These are phyloP conservation scores for Buathra laborator DNA, from an alignment of 2,888 invertebrate genomes.

Conservation along the genomic window DNA sequence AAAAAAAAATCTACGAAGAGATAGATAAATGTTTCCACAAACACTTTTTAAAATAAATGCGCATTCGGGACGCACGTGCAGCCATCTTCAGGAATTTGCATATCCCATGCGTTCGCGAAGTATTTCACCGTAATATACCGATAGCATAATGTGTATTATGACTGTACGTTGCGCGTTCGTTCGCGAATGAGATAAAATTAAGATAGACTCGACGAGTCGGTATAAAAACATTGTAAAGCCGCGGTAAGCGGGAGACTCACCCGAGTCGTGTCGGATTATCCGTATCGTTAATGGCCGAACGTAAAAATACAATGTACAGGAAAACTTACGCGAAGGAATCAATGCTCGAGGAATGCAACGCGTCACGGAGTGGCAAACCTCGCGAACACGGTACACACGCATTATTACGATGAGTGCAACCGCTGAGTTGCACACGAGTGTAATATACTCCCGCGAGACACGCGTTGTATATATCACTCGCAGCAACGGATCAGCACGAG, in stretches of 20 bases:
- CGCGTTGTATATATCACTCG: neutral
- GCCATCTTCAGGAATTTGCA: conserved; percentile 5
- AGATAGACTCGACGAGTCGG: conserved; percentile 21
- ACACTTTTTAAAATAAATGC: too few relatives aligned
- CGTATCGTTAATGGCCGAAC: conserved; percentile 52
- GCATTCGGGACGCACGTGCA: neutral
- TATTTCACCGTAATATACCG: conserved; percentile 6
- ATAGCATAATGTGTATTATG: neutral
- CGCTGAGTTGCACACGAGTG: neutral
- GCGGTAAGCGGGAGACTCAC: conserved; percentile 1
- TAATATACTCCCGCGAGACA: neutral
- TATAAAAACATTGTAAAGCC: conserved; percentile 31
- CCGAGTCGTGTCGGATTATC: conserved; percentile 20
- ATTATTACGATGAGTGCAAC: conserved; percentile 32
- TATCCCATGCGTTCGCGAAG: neutral
- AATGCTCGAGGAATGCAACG: conserved; percentile 42
- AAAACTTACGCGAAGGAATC: conserved; percentile 29
- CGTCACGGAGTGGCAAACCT: conserved; percentile 35
- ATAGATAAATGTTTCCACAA: too few relatives aligned
- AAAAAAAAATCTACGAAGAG: too few relatives aligned
- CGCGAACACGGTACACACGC: conserved; percentile 22
- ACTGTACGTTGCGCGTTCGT: neutral
- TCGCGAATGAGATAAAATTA: conserved; percentile 33
- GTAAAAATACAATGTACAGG: conserved; percentile 58
- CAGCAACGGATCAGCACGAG: neutral